Conservation (phyloP, 64 coral and sea anemone species). For the Montipora capricornis region DNA sequence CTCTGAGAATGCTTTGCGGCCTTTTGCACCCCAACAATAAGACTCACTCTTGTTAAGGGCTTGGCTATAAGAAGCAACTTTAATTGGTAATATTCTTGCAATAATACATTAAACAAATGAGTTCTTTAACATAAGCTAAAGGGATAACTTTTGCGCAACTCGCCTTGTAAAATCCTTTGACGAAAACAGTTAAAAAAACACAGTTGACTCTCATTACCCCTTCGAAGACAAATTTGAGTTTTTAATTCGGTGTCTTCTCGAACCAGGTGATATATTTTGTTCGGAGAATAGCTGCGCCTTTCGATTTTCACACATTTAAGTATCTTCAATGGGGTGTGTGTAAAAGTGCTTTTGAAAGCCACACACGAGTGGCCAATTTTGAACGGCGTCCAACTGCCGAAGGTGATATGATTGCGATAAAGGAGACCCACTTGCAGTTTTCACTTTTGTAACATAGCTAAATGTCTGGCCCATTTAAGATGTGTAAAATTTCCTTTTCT, state of each 20-base stretch:
- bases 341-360: too few species aligned
- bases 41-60: not conserved
- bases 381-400: not conserved
- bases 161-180: not conserved
- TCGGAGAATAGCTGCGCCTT: not conserved
- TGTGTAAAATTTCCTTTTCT: slow-evolving; percentile 44
- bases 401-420: not conserved
- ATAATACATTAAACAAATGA: not conserved
- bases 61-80: not conserved
- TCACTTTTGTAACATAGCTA: not conserved
- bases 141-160: not conserved
- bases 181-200: not conserved
- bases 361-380: too few species aligned
- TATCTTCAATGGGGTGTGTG: too few species aligned
- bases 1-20: slow-evolving; percentile 24
- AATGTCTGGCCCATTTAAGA: slow-evolving; percentile 6
- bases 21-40: slow-evolving; percentile 26
- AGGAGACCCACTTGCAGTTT: slow-evolving; percentile 2
- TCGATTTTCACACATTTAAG: not conserved
- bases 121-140: not conserved
- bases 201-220: not conserved
- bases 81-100: slow-evolving; percentile 8
- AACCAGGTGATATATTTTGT: not conserved
- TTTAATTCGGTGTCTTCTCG: too few species aligned
- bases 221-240: too few species aligned